These are phyloP conservation scores for Dascillus cervinus DNA, from an alignment of 2,888 invertebrate genomes.

Conservation along the genomic window DNA sequence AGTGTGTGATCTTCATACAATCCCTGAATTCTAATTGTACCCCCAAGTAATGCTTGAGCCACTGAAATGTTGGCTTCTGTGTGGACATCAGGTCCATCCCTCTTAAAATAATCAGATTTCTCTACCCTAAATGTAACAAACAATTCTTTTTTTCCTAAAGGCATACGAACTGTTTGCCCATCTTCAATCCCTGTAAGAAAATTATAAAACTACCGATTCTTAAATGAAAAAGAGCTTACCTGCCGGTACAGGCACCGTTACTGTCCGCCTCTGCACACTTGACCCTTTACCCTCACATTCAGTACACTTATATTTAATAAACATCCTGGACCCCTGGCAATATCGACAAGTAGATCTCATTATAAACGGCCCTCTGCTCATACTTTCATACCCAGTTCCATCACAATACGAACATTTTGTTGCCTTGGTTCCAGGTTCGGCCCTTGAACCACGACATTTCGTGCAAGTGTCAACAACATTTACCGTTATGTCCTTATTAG, in stretches of 20 bases:
- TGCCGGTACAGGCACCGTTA: conserved; percentile 91
- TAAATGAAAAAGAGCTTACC: conserved; percentile 35
- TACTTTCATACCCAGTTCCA: conserved; percentile 93
- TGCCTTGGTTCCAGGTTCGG: conserved; percentile 88
- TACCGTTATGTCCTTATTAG: conserved; percentile 85
- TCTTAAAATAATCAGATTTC: conserved; percentile 77
- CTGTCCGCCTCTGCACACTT: conserved; percentile 76
- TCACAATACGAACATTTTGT: conserved; percentile 87
- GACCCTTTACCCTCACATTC: conserved; percentile 89
- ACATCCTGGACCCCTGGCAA: conserved; percentile 77
- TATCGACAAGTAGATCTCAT: conserved; percentile 94
- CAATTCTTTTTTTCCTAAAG: conserved; percentile 83
- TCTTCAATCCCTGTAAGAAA: conserved; percentile 69
- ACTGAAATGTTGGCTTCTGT: conserved; percentile 88
- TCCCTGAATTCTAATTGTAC: conserved; percentile 85
- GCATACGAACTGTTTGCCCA: conserved; percentile 93
- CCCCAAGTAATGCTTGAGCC: conserved; percentile 89
- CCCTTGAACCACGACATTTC: conserved; percentile 77
- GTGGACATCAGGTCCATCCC: conserved; percentile 94
- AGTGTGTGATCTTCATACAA: conserved; percentile 91
- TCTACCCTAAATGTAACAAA: conserved; percentile 92
- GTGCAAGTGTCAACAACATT: conserved; percentile 91
- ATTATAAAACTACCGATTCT: conserved; percentile 3
- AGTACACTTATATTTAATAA: conserved; percentile 82
- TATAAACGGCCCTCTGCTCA: conserved; percentile 80